Evolutionary conservation across 2,113 vertebrate genomes (phyloP).

Genomic region (Paracyprichromis sp.): DNA sequence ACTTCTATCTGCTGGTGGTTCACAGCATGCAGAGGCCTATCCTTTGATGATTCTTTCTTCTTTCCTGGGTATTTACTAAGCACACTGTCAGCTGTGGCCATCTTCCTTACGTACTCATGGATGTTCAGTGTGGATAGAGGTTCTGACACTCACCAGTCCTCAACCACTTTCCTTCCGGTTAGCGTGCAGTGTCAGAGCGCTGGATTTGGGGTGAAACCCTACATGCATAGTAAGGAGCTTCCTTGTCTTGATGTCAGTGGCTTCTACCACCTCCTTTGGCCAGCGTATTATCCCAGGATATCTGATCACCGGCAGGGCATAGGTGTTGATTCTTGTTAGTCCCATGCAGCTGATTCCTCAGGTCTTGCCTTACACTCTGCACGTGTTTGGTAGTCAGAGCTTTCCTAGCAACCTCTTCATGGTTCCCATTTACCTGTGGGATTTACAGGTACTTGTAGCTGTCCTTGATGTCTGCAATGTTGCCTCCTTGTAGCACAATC

Average conservation of each 20-base stretch:
- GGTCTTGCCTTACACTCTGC: neutral
- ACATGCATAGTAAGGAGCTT: neutral
- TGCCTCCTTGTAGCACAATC: neutral
- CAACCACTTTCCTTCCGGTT: neutral
- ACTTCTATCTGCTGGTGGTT: neutral
- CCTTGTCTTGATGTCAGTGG: neutral
- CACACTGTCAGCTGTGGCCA: neutral
- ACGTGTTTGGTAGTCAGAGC: neutral
- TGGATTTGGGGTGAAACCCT: neutral
- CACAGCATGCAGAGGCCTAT: neutral
- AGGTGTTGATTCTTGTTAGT: neutral
- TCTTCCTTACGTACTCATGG: neutral
- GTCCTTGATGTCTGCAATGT: neutral
- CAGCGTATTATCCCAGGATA: neutral
- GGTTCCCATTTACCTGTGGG: neutral
- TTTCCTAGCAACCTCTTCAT: neutral
- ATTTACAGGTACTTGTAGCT: neutral
- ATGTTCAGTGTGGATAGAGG: neutral
- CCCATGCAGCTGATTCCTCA: neutral
- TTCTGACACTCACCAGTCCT: neutral
- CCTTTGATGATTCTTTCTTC: neutral
- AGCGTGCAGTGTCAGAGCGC: neutral
- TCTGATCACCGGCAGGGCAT: neutral
- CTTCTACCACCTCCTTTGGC: neutral
- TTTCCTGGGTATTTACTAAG: neutral